Conservation (phyloP, 1,140 invertebrate genomes). For the Phymorhynchus buccinoides region DNA sequence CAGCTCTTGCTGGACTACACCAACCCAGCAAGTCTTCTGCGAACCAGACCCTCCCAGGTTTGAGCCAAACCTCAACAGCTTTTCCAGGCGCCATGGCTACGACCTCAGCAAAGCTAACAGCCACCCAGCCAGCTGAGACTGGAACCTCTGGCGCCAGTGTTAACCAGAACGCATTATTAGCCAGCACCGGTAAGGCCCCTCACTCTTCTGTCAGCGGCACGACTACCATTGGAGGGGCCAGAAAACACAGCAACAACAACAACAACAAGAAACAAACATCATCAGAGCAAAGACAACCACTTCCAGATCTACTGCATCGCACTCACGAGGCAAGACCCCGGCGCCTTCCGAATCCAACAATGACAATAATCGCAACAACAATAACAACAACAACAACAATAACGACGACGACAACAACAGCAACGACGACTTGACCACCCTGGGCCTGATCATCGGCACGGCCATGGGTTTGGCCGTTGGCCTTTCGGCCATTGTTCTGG, state of each 20-base stretch:
- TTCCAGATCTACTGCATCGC: neutral
- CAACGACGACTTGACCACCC: constrained; percentile 4
- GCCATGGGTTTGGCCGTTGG: constrained; percentile 4
- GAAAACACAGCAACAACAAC: neutral
- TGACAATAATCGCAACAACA: neutral
- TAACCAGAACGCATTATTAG: too few relatives aligned
- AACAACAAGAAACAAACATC: neutral
- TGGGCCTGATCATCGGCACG: constrained; percentile 32
- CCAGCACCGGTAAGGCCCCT: neutral
- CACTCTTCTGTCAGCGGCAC: neutral
- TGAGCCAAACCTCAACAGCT: neutral
- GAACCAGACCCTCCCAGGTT: too few relatives aligned
- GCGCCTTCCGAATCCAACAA: neutral
- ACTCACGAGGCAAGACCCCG: neutral
- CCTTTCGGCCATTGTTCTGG: constrained; percentile 10
- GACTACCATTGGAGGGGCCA: neutral
- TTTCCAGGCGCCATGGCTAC: too few relatives aligned
- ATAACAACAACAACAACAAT: constrained; percentile 11
- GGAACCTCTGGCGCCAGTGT: neutral
- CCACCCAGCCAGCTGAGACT: neutral
- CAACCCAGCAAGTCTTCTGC: constrained; percentile 5
- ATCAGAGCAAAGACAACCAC: neutral
- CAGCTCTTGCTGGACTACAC: neutral
- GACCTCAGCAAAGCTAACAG: too few relatives aligned
- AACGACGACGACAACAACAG: neutral